These are phyloP conservation scores for Pelagia noctiluca DNA, from an alignment of 30 jellyfish, hydroid and myxozoan genomes.

Conservation along the genomic window DNA sequence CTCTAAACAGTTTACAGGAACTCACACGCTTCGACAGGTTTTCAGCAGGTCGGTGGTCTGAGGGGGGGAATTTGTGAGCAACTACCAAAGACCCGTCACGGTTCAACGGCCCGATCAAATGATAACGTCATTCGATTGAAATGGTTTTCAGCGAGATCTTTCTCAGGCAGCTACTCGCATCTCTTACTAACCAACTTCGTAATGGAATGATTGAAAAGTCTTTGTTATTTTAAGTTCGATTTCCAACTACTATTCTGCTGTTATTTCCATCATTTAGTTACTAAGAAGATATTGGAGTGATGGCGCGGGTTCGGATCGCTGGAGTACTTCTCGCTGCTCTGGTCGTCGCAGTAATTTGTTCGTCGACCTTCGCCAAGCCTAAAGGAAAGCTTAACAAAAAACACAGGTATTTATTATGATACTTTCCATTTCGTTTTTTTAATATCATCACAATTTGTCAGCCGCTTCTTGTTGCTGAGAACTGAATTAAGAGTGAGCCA, in stretches of 20 bases:
- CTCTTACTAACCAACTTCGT: not conserved
- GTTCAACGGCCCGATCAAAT: conserved; percentile 48
- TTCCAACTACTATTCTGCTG: not conserved
- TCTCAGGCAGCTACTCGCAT: conserved; percentile 16
- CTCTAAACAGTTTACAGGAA: too few species aligned
- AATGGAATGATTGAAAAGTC: too few species aligned
- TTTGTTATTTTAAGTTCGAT: too few species aligned
- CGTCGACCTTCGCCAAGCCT: conserved; percentile 41
- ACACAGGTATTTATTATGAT: conserved; percentile 32
- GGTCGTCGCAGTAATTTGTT: conserved; percentile 28
- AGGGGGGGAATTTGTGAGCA: conserved; percentile 47
- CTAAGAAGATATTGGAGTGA: not conserved
- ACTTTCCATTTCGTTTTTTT: too few species aligned
- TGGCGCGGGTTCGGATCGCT: too few species aligned
- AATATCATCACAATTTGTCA: too few species aligned
- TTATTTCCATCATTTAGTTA: not conserved
- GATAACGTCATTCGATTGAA: conserved; percentile 46
- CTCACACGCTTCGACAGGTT: not conserved
- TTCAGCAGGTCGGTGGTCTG: too few species aligned
- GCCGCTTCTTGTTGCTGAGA: too few species aligned
- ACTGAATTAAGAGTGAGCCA: too few species aligned
- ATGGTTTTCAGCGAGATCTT: conserved; percentile 15
- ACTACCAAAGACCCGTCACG: conserved; percentile 53
- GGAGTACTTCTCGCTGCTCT: conserved; percentile 24
- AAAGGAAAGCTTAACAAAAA: conserved; percentile 47